Evolutionary conservation across 2,797 vertebrate species (phyloP).

Genomic region (Phaenicophaeus curvirostris): DNA sequence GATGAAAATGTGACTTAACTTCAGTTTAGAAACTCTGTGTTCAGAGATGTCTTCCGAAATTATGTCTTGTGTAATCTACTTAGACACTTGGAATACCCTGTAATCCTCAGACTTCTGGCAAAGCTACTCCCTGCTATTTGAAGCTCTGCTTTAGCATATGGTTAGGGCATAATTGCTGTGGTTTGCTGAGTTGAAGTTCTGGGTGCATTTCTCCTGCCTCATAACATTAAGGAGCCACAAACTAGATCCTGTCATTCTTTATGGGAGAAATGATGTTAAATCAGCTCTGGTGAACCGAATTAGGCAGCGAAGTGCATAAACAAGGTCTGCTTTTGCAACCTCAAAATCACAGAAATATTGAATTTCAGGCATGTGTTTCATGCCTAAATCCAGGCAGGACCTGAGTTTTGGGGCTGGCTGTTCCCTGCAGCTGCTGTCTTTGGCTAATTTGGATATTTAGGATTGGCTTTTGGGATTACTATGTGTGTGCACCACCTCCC

Average conservation of each 20-base stretch:
- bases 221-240: not conserved
- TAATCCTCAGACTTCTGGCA: not conserved
- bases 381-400: not conserved
- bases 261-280: not conserved
- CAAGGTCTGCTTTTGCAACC: not conserved
- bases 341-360: not conserved
- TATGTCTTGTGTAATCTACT: not conserved
- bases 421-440: not conserved
- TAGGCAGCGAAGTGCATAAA: not conserved
- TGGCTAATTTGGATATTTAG: not conserved
- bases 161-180: rapidly evolving
- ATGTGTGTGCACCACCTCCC: not conserved
- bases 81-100: not conserved
- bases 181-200: not conserved
- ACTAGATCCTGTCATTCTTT: not conserved
- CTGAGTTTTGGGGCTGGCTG: not conserved
- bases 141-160: not conserved
- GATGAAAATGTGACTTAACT: not conserved
- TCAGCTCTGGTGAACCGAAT: not conserved
- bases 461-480: not conserved
- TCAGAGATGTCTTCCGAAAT: not conserved
- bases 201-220: not conserved
- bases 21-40: not conserved
- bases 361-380: not conserved
- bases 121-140: not conserved